phyloP scores from a whole-genome alignment of 2,797 vertebrate species.

The Columba guinea region DNA sequence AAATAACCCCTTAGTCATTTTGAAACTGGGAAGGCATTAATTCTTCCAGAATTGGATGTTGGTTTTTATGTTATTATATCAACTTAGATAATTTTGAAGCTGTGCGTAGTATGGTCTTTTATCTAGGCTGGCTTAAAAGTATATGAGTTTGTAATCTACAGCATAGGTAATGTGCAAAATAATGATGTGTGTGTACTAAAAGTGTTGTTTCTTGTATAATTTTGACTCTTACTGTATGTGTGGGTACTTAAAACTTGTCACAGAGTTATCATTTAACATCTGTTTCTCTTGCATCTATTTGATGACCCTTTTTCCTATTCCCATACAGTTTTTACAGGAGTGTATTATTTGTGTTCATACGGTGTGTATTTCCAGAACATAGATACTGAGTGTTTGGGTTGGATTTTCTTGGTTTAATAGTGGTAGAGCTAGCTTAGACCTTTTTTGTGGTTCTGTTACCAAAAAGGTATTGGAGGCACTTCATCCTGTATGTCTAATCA shows the following conservation, averaged over 20 bases:
- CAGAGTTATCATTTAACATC: background rate
- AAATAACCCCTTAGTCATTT: background rate
- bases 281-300: background rate
- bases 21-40: background rate
- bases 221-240: background rate
- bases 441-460: background rate
- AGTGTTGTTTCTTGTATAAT: background rate
- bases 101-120: background rate
- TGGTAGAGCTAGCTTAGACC: background rate
- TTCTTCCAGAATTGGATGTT: background rate
- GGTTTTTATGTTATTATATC: background rate
- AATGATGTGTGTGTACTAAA: background rate
- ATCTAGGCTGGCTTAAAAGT: background rate
- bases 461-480: background rate
- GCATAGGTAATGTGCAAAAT: background rate
- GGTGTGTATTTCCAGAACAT: background rate
- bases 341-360: background rate
- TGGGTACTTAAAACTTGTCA: background rate
- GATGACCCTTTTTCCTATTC: background rate
- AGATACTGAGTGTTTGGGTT: background rate
- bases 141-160: background rate
- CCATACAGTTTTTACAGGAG: background rate
- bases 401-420: background rate
- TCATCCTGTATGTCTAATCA: background rate
- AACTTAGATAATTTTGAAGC: background rate